These are phyloP conservation scores for Holotrichia oblita DNA, from an alignment of 1,140 invertebrate genomes.

Conservation along the genomic window DNA sequence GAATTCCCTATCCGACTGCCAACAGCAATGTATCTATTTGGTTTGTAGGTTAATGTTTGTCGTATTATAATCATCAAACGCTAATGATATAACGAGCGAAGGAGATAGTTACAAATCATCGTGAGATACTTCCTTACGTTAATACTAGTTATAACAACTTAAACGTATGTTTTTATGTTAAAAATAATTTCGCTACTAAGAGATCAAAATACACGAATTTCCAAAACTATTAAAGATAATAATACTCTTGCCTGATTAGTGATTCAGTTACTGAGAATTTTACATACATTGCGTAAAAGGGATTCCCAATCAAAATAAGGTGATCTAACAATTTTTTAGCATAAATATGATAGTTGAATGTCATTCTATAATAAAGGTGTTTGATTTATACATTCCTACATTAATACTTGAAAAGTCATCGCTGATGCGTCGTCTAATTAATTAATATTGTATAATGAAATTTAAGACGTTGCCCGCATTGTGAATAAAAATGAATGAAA, in stretches of 20 bases:
- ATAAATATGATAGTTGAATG: conserved; percentile 7
- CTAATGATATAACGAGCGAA: conserved; percentile 1
- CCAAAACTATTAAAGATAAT: background rate
- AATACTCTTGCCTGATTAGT: background rate
- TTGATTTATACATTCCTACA: background rate
- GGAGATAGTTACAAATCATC: background rate
- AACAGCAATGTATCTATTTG: background rate
- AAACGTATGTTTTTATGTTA: background rate
- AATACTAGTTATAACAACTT: background rate
- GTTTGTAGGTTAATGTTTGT: background rate
- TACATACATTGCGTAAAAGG: conserved; percentile 2
- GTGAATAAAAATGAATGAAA: background rate
- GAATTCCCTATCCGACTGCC: conserved; percentile 2
- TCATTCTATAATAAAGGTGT: background rate
- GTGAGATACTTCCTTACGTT: background rate
- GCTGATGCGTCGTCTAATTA: too few species aligned
- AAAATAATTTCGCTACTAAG: background rate
- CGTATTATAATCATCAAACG: conserved; percentile 12
- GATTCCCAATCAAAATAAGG: conserved; percentile 24
- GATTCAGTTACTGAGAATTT: background rate
- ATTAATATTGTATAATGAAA: too few species aligned
- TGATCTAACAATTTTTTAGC: background rate
- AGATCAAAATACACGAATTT: conserved; percentile 22
- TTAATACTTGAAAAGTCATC: too few species aligned
- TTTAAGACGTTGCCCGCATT: background rate